Percentiles rank a stretch among this genome's conserved stretches.
phyloP scores from a whole-genome alignment of 1,140 invertebrate species.

The Megalopta genalis region DNA sequence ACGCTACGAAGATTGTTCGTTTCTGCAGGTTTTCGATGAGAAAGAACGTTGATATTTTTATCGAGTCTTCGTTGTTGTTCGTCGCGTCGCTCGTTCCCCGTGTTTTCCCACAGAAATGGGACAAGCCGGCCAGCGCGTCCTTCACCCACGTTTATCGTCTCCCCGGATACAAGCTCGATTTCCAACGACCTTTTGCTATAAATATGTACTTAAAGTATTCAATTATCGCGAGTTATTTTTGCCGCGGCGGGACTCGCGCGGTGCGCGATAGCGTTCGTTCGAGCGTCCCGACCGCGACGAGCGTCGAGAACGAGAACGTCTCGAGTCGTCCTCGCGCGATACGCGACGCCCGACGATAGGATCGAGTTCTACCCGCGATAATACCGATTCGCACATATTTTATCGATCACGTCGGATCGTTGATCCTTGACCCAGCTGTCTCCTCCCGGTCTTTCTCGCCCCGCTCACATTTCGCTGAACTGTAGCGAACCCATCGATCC shows the following conservation, averaged over 20 bases:
- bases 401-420: too few relatives aligned
- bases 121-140: neutral
- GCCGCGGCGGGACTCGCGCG: neutral
- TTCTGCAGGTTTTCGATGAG: too few relatives aligned
- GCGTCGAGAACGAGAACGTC: neutral
- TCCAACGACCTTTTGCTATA: slow-evolving; percentile 1
- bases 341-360: too few relatives aligned
- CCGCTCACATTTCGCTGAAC: too few relatives aligned
- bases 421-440: too few relatives aligned
- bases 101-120: slow-evolving; percentile 6
- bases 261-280: neutral
- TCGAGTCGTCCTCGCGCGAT: too few relatives aligned
- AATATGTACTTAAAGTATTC: slow-evolving; percentile 16
- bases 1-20: too few relatives aligned
- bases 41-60: too few relatives aligned
- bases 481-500: too few relatives aligned
- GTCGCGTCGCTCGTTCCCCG: slow-evolving; percentile 1
- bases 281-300: neutral
- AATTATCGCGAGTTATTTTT: slow-evolving; percentile 15
- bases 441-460: too few relatives aligned
- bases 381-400: too few relatives aligned
- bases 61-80: neutral
- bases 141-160: slow-evolving; percentile 8
- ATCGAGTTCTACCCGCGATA: too few relatives aligned
- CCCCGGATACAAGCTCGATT: neutral